Percentiles rank a stretch among this genome's conserved stretches.
These are phyloP conservation scores for Pandemis cinnamomeana DNA, from an alignment of 2,888 invertebrate genomes.

Conservation along the genomic window DNA sequence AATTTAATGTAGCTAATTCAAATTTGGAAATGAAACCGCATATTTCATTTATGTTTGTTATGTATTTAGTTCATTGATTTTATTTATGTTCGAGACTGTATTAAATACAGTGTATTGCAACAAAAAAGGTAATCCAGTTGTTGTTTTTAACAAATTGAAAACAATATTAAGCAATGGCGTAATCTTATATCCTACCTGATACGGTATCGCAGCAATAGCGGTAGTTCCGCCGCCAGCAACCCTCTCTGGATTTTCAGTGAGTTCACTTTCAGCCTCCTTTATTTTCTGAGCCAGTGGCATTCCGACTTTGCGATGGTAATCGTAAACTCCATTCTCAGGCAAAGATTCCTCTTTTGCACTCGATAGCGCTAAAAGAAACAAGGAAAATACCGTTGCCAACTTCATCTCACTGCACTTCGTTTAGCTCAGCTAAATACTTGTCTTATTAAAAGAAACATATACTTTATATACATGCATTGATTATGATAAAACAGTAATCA, in stretches of 20 bases:
- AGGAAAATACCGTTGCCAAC: background rate
- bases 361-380: background rate
- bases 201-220: slow-evolving; percentile 15
- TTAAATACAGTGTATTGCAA: too few species aligned
- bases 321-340: slow-evolving; percentile 21
- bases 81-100: too few species aligned
- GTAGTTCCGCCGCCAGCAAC: slow-evolving; percentile 33
- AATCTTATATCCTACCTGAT: slow-evolving; percentile 25
- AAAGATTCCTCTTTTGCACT: slow-evolving; percentile 2
- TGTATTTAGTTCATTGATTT: too few species aligned
- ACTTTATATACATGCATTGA: slow-evolving; percentile 10
- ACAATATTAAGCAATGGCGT: background rate
- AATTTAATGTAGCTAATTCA: too few species aligned
- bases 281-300: slow-evolving; percentile 20
- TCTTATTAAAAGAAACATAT: background rate
- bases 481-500: slow-evolving; percentile 3
- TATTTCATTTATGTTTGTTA: too few species aligned
- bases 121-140: too few species aligned
- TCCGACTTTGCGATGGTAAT: slow-evolving; percentile 31
- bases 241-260: slow-evolving; percentile 1
- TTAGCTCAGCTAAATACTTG: background rate
- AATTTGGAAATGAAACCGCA: too few species aligned
- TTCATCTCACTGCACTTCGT: slow-evolving; percentile 10
- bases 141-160: too few species aligned
- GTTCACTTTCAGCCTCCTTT: slow-evolving; percentile 14